Percentiles rank a stretch among this genome's conserved stretches.
These are phyloP conservation scores for Phocoena sinus DNA, from an alignment of 2,113 vertebrate genomes.

Conservation along the genomic window DNA sequence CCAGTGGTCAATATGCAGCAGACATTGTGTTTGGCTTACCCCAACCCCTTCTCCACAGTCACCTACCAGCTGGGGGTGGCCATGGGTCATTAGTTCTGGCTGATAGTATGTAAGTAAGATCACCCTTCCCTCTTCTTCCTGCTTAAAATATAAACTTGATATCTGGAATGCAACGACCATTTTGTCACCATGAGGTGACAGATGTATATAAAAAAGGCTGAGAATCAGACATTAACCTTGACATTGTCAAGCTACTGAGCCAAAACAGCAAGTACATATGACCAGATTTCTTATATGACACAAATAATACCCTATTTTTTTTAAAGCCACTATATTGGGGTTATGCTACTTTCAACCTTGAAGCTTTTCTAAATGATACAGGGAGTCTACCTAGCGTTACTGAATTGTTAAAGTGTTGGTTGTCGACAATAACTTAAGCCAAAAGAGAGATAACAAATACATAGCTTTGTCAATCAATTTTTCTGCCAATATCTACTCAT, in stretches of 20 bases:
- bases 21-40: not conserved
- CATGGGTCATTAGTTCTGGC: not conserved
- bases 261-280: not conserved
- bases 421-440: not conserved
- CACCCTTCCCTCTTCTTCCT: not conserved
- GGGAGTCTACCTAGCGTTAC: not conserved
- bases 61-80: not conserved
- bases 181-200: not conserved
- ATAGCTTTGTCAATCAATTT: not conserved
- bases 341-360: not conserved
- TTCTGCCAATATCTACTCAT: not conserved
- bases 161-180: not conserved
- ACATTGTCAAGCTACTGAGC: not conserved
- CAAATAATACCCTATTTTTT: not conserved
- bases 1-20: not conserved
- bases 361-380: not conserved
- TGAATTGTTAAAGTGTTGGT: not conserved
- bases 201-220: not conserved
- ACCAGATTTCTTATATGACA: not conserved
- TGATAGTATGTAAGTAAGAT: not conserved
- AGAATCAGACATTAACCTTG: not conserved
- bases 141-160: constrained; percentile 5
- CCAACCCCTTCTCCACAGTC: not conserved
- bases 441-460: not conserved
- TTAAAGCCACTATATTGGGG: not conserved